Evolutionary conservation across 1,140 invertebrate species (phyloP).

Genomic region (Drosophila kurseongensis): DNA sequence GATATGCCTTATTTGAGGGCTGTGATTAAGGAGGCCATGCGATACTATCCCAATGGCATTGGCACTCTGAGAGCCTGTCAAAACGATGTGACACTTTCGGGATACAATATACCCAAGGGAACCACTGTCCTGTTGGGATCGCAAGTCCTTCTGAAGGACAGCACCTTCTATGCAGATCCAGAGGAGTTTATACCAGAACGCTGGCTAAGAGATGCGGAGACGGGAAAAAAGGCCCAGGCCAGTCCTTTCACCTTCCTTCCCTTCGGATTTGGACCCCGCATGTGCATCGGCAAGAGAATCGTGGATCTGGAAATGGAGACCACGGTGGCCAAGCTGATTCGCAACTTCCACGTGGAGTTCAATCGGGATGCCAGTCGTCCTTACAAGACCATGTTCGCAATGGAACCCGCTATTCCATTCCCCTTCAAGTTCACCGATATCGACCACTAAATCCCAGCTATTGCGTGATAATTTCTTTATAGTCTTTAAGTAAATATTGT

Average conservation of each 20-base stretch:
- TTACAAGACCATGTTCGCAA: slow-evolving; percentile 50
- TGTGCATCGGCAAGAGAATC: slow-evolving; percentile 87
- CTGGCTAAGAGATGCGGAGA: slow-evolving; percentile 87
- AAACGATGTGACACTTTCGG: slow-evolving; percentile 90
- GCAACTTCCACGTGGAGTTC: slow-evolving; percentile 86
- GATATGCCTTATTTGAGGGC: slow-evolving; percentile 85
- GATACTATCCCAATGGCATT: slow-evolving; percentile 93
- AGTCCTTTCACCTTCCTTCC: slow-evolving; percentile 79
- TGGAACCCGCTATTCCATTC: slow-evolving; percentile 58
- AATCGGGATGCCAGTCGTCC: slow-evolving; percentile 64
- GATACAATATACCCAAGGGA: slow-evolving; percentile 93
- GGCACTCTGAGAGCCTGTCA: slow-evolving; percentile 92
- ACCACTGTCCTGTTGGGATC: slow-evolving; percentile 41
- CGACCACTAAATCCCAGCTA: slow-evolving; percentile 2
- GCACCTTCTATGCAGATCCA: slow-evolving; percentile 87
- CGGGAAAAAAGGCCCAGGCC: slow-evolving; percentile 40
- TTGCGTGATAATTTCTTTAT: slow-evolving; percentile 4
- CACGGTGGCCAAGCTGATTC: slow-evolving; percentile 86
- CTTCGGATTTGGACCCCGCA: slow-evolving; percentile 87
- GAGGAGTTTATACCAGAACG: slow-evolving; percentile 90
- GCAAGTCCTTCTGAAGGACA: slow-evolving; percentile 53
- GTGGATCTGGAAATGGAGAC: slow-evolving; percentile 90
- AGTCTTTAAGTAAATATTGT: not conserved
- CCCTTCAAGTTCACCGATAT: slow-evolving; percentile 70
- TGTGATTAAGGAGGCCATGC: slow-evolving; percentile 87